Conservation (phyloP, 2,888 invertebrate species). For the Cepaea hortensis region DNA sequence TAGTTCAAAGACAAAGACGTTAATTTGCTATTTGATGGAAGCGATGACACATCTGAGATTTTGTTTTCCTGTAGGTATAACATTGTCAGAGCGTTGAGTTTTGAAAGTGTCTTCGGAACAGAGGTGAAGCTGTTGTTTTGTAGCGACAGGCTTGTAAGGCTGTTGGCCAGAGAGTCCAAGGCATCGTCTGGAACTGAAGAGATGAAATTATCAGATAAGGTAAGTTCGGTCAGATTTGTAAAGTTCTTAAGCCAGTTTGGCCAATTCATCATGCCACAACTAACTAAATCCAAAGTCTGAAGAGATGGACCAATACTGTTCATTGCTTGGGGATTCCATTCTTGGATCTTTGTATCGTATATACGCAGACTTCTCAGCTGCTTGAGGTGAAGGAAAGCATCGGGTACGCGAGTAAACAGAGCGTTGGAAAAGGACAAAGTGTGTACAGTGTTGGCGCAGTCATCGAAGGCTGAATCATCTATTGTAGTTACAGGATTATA, state of each 20-base stretch:
- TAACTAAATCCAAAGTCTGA: neutral
- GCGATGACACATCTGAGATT: neutral
- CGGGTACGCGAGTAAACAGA: neutral
- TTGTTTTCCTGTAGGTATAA: neutral
- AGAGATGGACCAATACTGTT: neutral
- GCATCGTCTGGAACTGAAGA: conserved; percentile 16
- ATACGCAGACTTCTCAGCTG: neutral
- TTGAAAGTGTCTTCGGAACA: neutral
- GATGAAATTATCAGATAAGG: neutral
- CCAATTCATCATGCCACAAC: neutral
- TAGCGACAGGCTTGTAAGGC: neutral
- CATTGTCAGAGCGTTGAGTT: neutral
- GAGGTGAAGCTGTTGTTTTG: neutral
- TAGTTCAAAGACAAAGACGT: neutral
- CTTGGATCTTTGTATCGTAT: neutral
- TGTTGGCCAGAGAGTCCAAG: neutral
- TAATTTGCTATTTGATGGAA: neutral
- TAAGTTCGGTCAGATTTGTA: neutral
- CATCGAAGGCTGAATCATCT: conserved; percentile 10
- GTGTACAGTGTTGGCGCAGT: neutral
- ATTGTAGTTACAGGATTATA: neutral
- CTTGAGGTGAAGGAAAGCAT: neutral
- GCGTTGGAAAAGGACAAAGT: neutral
- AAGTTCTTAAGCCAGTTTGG: neutral
- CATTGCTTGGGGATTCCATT: neutral